Percentiles rank a stretch among this genome's conserved stretches.
Evolutionary conservation across 2,888 invertebrate genomes (phyloP).

Genomic region (Yponomeuta malinellus): DNA sequence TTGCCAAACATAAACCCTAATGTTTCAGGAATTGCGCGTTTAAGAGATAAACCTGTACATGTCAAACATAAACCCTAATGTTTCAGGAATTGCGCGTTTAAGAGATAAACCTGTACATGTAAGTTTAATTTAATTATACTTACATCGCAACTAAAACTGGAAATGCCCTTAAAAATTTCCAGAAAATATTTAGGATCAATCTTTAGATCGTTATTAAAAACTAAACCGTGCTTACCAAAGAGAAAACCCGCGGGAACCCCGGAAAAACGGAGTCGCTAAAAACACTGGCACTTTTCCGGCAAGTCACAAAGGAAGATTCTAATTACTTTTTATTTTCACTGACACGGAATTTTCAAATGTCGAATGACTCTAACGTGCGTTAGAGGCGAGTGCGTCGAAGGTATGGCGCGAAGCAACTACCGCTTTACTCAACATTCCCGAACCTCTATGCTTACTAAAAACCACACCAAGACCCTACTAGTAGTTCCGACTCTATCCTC

Average conservation of each 20-base stretch:
- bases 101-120: no score
- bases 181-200: no score
- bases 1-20: no score
- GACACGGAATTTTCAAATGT: slow-evolving; percentile 38
- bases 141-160: no score
- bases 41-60: no score
- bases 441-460: slow-evolving; percentile 58
- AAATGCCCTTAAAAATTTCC: no score
- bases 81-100: no score
- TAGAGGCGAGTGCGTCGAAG: slow-evolving; percentile 46
- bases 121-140: no score
- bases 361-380: slow-evolving; percentile 30
- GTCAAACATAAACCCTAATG: no score
- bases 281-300: slow-evolving; percentile 7
- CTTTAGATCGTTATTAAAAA: neutral
- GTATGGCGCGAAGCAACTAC: slow-evolving; percentile 54
- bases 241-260: slow-evolving; percentile 7
- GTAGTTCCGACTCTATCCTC: slow-evolving; percentile 32
- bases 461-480: slow-evolving; percentile 33
- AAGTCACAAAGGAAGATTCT: slow-evolving; percentile 1
- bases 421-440: slow-evolving; percentile 34
- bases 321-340: slow-evolving; percentile 24
- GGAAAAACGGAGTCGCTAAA: neutral
- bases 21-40: no score
- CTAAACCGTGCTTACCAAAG: neutral